Base-by-base conservation (phyloP, 2,113 vertebrate species). In the Stegastes partitus region DNA sequence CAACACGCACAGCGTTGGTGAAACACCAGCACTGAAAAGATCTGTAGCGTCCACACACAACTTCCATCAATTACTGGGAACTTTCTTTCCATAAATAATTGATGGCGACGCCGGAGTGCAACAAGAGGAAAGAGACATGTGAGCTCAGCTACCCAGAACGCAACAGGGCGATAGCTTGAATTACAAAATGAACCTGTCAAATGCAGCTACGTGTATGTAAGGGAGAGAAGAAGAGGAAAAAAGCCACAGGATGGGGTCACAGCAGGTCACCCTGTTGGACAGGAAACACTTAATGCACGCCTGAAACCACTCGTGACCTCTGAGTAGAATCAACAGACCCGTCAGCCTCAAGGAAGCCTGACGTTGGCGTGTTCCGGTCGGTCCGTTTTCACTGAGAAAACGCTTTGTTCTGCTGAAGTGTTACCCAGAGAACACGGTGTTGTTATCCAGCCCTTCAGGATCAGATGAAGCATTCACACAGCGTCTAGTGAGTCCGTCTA, bases 281-380 rank as follows among this genome's bases (percentile, higher is more conserved):
- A 79, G 77, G 68, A 80, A 85, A 79, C 28, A 65, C 16, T 23
- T 79, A 77, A 87, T 70, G 59, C 68, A 74, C 59, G 59, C 74
- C 59, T 1, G 1, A 58, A 70, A 28, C 59, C 22, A 72, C 53
- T 59, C 31, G 9, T 77, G 75, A 70, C 74, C 72, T 57, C 56
- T 68, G 61, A 19, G 5, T 6, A 63, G 53, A 23, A 68, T 70
- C n/a, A 83, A 62, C 45, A 62, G 68, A 64, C 11, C 55, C 4
- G 19, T 26, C 51, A 39, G 62, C 54, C 64, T 56, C 31, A 23
- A 51, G 53, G 55, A 6, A 47, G n/a, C 3, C 26, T 47, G 31
- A 64, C 58, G 44, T 54, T 34, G 71, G n/a, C 16, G 21, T n/a
- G 53, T 31, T 18, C 22, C 19, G 56, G 28, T 16, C 19, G 42